A percentile compares a stretch with the other conserved stretches of the same genome.
Evolutionary conservation across 2,797 vertebrate species (phyloP).

Genomic region (Kryptopterus vitreolus): DNA sequence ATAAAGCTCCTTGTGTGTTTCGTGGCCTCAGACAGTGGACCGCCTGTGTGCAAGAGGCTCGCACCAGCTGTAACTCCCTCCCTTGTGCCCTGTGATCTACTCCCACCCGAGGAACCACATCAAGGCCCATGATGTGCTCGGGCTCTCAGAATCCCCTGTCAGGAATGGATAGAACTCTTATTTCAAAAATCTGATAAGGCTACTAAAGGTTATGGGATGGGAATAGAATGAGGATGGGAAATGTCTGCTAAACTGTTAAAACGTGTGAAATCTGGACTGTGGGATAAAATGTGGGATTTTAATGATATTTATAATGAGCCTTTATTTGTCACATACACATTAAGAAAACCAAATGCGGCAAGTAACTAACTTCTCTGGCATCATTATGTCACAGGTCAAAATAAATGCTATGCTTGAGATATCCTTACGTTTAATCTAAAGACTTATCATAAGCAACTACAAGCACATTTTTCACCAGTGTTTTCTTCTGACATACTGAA

Average conservation of each 20-base stretch:
- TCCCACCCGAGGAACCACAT: slow-evolving; percentile 35
- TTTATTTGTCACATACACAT: too few relatives aligned
- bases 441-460: too few relatives aligned
- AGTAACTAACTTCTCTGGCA: too few relatives aligned
- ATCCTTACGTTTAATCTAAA: too few relatives aligned
- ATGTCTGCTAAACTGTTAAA: slow-evolving; percentile 16
- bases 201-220: neutral
- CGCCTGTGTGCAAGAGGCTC: slow-evolving; percentile 43
- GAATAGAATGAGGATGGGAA: slow-evolving; percentile 39
- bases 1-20: slow-evolving; percentile 65
- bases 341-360: too few relatives aligned
- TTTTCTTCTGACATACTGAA: neutral
- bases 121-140: slow-evolving; percentile 29
- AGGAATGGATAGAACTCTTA: slow-evolving; percentile 30
- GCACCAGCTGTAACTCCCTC: slow-evolving; percentile 12
- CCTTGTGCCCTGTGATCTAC: slow-evolving; percentile 29
- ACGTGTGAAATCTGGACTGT: neutral
- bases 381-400: too few relatives aligned
- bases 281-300: neutral
- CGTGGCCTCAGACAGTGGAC: slow-evolving; percentile 52
- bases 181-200: slow-evolving; percentile 45
- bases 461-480: neutral
- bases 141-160: slow-evolving; percentile 37
- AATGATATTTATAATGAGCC: too few relatives aligned
- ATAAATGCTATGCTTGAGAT: too few relatives aligned